Conservation (phyloP, 2,113 vertebrate species). For the Notechis scutatus region DNA sequence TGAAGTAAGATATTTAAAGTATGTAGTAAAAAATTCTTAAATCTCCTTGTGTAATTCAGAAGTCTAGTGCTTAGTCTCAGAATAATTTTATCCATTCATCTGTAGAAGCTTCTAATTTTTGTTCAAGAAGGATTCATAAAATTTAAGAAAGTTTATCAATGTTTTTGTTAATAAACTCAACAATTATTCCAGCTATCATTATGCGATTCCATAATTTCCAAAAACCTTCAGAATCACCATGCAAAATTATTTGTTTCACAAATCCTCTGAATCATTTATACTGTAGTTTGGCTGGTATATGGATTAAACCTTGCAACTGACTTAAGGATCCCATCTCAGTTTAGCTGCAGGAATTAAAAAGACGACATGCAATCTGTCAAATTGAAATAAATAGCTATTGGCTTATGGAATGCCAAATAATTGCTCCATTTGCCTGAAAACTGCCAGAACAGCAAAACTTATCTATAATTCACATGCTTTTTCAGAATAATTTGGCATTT, state of each 20-base stretch:
- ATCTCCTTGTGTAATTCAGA: neutral
- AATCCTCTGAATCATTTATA: neutral
- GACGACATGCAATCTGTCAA: neutral
- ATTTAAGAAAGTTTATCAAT: neutral
- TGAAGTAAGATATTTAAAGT: neutral
- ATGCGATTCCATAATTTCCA: neutral
- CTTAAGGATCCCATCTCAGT: accelerated
- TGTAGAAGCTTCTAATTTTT: neutral
- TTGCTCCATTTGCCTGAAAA: neutral
- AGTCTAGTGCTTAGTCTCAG: neutral
- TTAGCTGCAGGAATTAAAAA: neutral
- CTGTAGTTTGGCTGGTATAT: neutral
- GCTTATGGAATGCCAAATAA: neutral
- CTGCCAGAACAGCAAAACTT: neutral
- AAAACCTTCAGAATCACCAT: accelerated
- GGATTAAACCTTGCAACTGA: accelerated
- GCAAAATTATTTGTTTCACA: neutral
- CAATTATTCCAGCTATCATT: neutral
- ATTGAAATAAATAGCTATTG: neutral
- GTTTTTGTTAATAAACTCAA: neutral
- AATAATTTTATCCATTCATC: neutral
- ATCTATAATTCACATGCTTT: slow-evolving; percentile 21
- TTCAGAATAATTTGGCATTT: slow-evolving; percentile 27
- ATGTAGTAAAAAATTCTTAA: neutral
- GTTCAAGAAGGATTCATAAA: neutral